Evolutionary conservation across 1,140 invertebrate genomes (phyloP).

Genomic region (Lucilia sericata): DNA sequence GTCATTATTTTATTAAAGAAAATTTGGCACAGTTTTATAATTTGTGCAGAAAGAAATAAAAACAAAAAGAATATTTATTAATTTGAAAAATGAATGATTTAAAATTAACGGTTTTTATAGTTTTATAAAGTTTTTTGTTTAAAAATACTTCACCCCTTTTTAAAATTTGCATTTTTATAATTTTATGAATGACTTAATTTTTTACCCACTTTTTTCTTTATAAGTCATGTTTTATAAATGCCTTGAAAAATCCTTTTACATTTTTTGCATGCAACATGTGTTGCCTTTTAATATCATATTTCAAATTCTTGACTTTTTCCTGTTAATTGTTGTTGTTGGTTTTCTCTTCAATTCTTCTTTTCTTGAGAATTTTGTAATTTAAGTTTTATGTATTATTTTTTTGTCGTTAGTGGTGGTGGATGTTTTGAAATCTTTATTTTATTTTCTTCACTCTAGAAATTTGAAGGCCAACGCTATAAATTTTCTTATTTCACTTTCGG

Average conservation of each 20-base stretch:
- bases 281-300: conserved; percentile 2
- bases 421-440: conserved; percentile 22
- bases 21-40: conserved; percentile 5
- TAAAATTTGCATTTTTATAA: not conserved
- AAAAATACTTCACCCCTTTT: not conserved
- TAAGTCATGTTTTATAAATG: not conserved
- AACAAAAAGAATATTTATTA: not conserved
- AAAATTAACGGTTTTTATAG: not conserved
- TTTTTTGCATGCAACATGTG: conserved; percentile 10
- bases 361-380: conserved; percentile 17
- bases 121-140: not conserved
- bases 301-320: not conserved
- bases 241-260: not conserved
- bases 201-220: not conserved
- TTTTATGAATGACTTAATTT: conserved; percentile 1
- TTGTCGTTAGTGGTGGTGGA: not conserved
- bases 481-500: conserved; percentile 26
- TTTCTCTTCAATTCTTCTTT: not conserved
- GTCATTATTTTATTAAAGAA: conserved; percentile 1
- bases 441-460: not conserved
- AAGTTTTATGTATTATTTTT: not conserved
- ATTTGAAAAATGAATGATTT: not conserved
- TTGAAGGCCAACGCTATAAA: not conserved
- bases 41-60: not conserved
- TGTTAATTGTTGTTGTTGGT: not conserved